These are phyloP conservation scores for Valencia hispanica DNA, from an alignment of 2,797 vertebrate genomes.

Conservation along the genomic window DNA sequence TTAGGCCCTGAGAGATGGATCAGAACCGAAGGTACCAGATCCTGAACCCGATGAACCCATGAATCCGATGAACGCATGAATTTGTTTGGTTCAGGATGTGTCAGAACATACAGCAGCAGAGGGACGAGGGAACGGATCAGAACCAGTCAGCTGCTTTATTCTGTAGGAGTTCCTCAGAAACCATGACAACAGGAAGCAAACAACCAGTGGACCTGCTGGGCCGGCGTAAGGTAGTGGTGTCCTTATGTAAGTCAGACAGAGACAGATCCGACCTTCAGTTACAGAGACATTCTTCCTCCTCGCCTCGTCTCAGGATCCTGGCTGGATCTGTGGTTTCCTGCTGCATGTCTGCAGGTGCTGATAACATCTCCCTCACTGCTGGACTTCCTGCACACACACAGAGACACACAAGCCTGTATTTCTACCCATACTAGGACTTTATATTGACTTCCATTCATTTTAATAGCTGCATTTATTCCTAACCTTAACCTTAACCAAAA, in stretches of 20 bases:
- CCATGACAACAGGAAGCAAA: neutral
- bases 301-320: conserved; percentile 52
- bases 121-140: neutral
- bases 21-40: no score
- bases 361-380: conserved; percentile 84
- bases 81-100: no score
- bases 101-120: neutral
- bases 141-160: no score
- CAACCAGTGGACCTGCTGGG: neutral
- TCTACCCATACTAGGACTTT: no score
- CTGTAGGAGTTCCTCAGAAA: neutral
- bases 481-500: no score
- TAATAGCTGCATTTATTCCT: no score
- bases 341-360: conserved; percentile 82
- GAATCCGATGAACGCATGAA: no score
- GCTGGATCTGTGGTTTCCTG: conserved; percentile 82
- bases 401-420: conserved; percentile 1
- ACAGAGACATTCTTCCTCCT: conserved; percentile 53
- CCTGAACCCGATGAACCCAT: no score
- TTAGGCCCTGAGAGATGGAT: no score
- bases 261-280: conserved; percentile 53
- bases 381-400: conserved; percentile 79
- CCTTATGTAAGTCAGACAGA: conserved; percentile 52
- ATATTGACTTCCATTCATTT: no score
- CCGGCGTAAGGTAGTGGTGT: conserved; percentile 34